A percentile compares a stretch with the other conserved stretches of the same genome.
Evolutionary conservation across 2,797 vertebrate species (phyloP).

Genomic region (Bucorvus abyssinicus): DNA sequence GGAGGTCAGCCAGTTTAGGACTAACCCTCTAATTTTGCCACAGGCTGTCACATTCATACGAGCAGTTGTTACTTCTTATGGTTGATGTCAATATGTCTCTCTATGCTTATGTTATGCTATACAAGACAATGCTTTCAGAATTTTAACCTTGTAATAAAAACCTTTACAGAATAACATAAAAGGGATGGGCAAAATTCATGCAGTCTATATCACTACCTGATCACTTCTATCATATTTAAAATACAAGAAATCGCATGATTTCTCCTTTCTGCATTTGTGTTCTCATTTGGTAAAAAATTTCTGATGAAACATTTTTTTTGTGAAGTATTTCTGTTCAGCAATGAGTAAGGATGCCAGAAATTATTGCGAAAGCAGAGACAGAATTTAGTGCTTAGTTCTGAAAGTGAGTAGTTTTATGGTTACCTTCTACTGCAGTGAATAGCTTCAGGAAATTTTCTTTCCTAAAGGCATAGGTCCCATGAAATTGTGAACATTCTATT

Average conservation of each 20-base stretch:
- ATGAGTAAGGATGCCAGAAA: background rate
- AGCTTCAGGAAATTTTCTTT: conserved; percentile 22
- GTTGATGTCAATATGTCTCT: background rate
- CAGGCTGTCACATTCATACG: background rate
- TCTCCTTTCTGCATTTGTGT: background rate
- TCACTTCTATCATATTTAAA: background rate
- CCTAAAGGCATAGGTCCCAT: background rate
- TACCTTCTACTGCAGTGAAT: background rate
- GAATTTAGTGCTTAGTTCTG: conserved; percentile 4
- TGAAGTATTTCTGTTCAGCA: background rate
- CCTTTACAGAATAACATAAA: background rate
- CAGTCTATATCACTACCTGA: background rate
- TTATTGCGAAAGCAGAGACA: background rate
- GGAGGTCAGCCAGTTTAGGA: background rate
- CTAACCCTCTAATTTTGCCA: background rate
- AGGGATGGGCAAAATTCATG: background rate
- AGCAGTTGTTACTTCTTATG: background rate
- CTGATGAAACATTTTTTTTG: background rate
- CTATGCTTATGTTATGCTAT: background rate
- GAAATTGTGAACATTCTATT: conserved; percentile 31
- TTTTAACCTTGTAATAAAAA: background rate
- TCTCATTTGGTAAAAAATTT: background rate
- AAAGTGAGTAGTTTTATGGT: conserved; percentile 7
- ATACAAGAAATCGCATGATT: background rate
- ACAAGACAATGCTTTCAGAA: background rate